Evolutionary conservation across 2,113 vertebrate genomes (phyloP).

Genomic region (Suncus etruscus): DNA sequence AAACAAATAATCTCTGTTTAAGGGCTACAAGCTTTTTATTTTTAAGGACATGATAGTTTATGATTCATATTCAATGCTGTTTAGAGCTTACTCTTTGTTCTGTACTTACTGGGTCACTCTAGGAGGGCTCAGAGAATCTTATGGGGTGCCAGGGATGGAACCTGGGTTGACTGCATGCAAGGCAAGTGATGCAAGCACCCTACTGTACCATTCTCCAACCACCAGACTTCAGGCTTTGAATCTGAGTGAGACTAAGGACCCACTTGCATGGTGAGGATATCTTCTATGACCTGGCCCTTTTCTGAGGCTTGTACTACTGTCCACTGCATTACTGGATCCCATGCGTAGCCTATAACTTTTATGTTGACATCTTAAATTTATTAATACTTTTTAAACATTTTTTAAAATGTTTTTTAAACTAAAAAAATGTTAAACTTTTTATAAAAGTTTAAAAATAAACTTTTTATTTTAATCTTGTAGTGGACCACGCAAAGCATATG

Average conservation of each 20-base stretch:
- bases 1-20: not conserved
- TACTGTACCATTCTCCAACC: not conserved
- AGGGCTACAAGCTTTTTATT: not conserved
- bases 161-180: too few species aligned
- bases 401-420: too few species aligned
- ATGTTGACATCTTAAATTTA: not conserved
- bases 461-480: not conserved
- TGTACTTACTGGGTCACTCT: too few species aligned
- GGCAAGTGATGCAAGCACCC: too few species aligned
- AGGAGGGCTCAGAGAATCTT: too few species aligned
- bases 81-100: too few species aligned
- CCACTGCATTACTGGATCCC: too few species aligned
- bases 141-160: too few species aligned
- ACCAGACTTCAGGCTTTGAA: not conserved
- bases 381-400: not conserved
- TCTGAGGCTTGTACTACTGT: not conserved
- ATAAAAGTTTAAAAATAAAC: too few species aligned
- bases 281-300: not conserved
- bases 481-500: not conserved
- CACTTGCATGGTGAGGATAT: accelerated
- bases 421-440: too few species aligned
- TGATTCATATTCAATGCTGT: too few species aligned
- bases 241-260: not conserved
- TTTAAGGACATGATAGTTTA: not conserved
- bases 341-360: not conserved